Base-by-base conservation (phyloP, 2,888 invertebrate species). In the Prenolepis imparis region DNA sequence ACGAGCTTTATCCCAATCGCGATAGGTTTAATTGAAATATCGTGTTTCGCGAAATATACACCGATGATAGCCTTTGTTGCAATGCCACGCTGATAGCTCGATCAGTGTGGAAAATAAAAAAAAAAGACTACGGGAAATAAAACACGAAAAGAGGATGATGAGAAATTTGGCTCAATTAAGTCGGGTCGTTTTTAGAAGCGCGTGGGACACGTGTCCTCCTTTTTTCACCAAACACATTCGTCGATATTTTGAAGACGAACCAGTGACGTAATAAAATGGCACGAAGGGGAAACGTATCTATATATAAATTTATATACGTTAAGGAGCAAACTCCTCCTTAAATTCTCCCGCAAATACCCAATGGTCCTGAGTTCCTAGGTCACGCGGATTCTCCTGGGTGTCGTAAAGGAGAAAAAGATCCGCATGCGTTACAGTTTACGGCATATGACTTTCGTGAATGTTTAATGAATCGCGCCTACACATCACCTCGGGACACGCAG, bases 21-120 rank as follows among this genome's bases (percentile, higher is more conserved):
- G 52, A 66, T 73, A 86, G 87, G 80, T 87, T 86, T 88, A 87
- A 91, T 91, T 89, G 91, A 90, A 88, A 90, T 88, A 84, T 86
- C 87, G 84, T 84, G 89, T 91, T 90, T 84, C 86, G 86, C 55
- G 78, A 81, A 73, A 82, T 86, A 86, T 68, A 66, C 88, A 75
- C 83, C 74, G 55, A 39, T 81, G 55, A 39, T 81, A 57, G 48
- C 67, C 82, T 83, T 88, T 84, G 82, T 86, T 84, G 74, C 74
- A 41, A 66, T 73, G 80, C 52, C 61, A 72, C 67, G 77, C 77
- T 83, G 83, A 84, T 84, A 82, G 72, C 61, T 77, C 82, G 55
- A 88, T 90, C 86, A 78, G 82, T 88, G 80, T 28, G 52, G 28
- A 84, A 80, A 83, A 80, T 57, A 72, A 82, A 73, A 63, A 73